Evolutionary conservation across 1,140 invertebrate species (phyloP), one percentile per base, ranked within the genome.

Genomic region (Drosophila bocki): DNA sequence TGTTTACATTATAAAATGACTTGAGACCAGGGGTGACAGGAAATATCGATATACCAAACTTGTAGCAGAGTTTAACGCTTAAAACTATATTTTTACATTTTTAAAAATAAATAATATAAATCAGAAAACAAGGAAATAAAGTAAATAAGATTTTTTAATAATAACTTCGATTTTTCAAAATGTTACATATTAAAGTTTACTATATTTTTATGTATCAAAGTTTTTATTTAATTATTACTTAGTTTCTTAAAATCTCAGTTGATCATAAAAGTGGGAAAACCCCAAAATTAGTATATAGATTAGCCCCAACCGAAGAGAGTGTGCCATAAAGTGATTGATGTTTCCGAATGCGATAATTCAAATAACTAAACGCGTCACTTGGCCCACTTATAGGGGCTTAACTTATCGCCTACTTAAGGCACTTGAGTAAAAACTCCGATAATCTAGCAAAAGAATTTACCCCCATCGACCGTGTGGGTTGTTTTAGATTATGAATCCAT

Each of bases 331-430:
- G 7, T 33, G 45, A 60, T 48, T 42, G 33, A 60, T 42, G 15
- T 65, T 67, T 67, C 72, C 51, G 50, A 59, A 41, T 9, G 3
- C 11, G n/a, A 57, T 44, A 51, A 35, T 68, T 50, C 63, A n/a
- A 3, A 0, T 19, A 65, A 64, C 41, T n/a, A 62, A 41, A 13
- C n/a, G 54, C 70, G 62, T 53, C 56, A 78, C 11, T 58, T 45
- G 64, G 39, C 50, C 42, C 42, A 63, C 32, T 57, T 56, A 22
- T n/a, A n/a, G 15, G 26, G 1, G 29, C 42, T 41, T 50, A 59
- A 35, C 61, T 76, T 67, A 71, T 79, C 71, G 13, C 6, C 48
- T 51, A 64, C 53, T 69, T 33, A 48, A 56, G 48, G 29, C 37
- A 77, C 75, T 77, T 61, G 29, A 61, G 22, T 26, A 37, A 33